A percentile compares a stretch with the other conserved stretches of the same genome.
Conservation (phyloP, 2,797 vertebrate genomes). For the Adrianichthys oophorus region DNA sequence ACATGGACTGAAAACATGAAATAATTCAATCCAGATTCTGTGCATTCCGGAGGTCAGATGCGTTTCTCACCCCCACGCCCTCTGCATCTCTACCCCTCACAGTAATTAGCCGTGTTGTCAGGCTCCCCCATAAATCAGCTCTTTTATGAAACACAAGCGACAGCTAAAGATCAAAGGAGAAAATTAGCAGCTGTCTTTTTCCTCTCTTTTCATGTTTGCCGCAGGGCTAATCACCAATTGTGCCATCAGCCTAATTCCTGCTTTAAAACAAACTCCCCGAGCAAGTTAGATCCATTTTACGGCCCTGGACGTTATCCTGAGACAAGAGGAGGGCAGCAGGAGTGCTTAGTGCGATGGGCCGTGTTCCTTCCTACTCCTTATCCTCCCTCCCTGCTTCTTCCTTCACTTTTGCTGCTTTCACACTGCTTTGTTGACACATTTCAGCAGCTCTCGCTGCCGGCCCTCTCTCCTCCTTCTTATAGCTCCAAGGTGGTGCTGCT, state of each 20-base stretch:
- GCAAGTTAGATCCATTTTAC: conserved; percentile 63
- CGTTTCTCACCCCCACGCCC: background rate
- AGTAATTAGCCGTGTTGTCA: conserved; percentile 67
- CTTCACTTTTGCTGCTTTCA: conserved; percentile 36
- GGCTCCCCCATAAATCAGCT: conserved; percentile 72
- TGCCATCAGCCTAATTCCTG: conserved; percentile 76
- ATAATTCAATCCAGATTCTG: conserved; percentile 37
- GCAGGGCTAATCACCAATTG: conserved; percentile 69
- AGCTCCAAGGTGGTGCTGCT: conserved; percentile 21
- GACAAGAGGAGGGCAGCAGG: background rate
- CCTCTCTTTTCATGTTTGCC: conserved; percentile 76
- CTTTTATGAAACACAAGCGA: conserved; percentile 76
- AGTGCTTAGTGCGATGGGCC: background rate
- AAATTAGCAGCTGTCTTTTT: conserved; percentile 77
- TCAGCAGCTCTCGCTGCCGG: conserved; percentile 27
- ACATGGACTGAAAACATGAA: conserved; percentile 42
- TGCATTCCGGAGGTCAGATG: conserved; percentile 41
- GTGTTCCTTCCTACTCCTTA: background rate
- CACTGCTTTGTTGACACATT: conserved; percentile 52
- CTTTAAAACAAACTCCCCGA: conserved; percentile 76
- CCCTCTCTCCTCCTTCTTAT: conserved; percentile 12
- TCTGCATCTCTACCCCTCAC: conserved; percentile 31
- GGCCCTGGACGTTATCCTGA: conserved; percentile 49
- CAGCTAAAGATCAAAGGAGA: conserved; percentile 78
- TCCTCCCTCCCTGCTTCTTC: conserved; percentile 15